phyloP scores from a whole-genome alignment of 2,113 vertebrate species.

The Condylura cristata region DNA sequence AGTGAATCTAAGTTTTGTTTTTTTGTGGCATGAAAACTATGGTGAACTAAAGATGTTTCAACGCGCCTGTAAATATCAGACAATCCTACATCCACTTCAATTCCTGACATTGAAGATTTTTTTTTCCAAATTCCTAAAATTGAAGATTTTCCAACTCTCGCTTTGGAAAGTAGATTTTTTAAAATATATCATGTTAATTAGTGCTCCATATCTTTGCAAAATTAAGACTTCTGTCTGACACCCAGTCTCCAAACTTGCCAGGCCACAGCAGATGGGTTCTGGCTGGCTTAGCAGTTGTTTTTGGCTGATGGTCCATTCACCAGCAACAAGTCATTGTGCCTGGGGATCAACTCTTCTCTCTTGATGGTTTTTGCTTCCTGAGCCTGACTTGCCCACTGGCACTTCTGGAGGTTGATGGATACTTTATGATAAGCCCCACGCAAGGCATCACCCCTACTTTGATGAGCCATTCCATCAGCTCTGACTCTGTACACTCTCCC shows the following conservation, averaged over 20 bases:
- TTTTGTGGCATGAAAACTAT: background rate
- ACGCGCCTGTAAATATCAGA: background rate
- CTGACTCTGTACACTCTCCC: accelerated
- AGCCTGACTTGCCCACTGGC: too few species aligned
- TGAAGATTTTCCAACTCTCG: background rate
- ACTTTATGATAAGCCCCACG: accelerated
- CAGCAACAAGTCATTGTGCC: accelerated
- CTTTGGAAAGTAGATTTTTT: background rate
- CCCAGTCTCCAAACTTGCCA: background rate
- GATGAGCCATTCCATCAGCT: too few species aligned
- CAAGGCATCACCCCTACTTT: too few species aligned
- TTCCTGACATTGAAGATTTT: background rate
- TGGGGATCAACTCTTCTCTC: too few species aligned
- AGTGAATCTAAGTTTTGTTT: background rate
- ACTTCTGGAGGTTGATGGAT: background rate
- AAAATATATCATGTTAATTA: background rate
- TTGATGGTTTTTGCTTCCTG: background rate
- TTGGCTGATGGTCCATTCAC: background rate
- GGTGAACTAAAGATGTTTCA: background rate
- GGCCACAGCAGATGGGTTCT: background rate
- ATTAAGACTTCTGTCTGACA: background rate
- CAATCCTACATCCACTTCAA: background rate
- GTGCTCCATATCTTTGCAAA: background rate
- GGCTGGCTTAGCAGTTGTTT: background rate
- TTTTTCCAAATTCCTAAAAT: too few species aligned